phyloP scores from a whole-genome alignment of 2,113 vertebrate species.

The Ginglymostoma cirratum region DNA sequence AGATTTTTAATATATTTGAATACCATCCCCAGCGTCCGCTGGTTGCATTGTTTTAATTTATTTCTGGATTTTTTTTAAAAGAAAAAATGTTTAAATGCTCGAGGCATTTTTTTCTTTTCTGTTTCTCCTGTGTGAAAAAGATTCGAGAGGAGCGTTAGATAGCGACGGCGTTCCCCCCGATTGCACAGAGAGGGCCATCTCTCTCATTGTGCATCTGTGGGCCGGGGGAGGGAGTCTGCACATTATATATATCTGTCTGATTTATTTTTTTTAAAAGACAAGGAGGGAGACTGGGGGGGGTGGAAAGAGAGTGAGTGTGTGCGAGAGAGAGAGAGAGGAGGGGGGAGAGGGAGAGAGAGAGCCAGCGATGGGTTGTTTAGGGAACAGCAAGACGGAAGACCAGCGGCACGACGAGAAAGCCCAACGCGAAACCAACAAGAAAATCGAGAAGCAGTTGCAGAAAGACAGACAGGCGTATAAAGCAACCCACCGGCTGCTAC shows the following conservation, averaged over 20 bases:
- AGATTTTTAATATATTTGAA: background rate
- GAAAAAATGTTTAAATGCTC: too few species aligned
- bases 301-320: background rate
- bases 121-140: background rate
- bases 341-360: background rate
- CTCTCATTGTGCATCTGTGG: background rate
- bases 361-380: slow-evolving; percentile 86
- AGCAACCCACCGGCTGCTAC: slow-evolving; percentile 89
- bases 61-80: background rate
- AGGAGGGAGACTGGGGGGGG: background rate
- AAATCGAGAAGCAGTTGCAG: slow-evolving; percentile 94
- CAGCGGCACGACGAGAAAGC: slow-evolving; percentile 97
- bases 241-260: background rate
- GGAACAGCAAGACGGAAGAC: slow-evolving; percentile 96
- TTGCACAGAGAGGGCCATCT: background rate
- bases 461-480: slow-evolving; percentile 92
- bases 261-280: background rate
- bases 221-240: too few species aligned
- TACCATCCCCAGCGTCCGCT: background rate
- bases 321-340: background rate
- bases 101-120: background rate
- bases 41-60: background rate
- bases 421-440: slow-evolving; percentile 95
- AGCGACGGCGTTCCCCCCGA: background rate
- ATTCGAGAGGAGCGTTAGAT: background rate